Percentiles rank a stretch among this genome's conserved stretches.
Conservation (phyloP, 1,140 invertebrate species). For the Hyles euphorbiae region DNA sequence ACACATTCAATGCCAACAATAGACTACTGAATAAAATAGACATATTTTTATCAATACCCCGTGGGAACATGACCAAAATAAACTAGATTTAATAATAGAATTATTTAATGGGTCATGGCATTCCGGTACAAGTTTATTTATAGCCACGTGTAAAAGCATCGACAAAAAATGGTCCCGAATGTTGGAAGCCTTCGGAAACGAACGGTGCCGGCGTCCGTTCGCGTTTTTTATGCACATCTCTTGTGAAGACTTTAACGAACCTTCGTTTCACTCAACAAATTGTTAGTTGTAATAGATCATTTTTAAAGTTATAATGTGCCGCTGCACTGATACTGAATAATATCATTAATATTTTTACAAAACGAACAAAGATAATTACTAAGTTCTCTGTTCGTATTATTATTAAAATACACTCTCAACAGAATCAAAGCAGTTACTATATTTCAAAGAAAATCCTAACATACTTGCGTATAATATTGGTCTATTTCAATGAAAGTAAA, state of each 20-base stretch:
- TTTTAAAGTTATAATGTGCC: constrained; percentile 11
- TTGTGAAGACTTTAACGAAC: constrained; percentile 27
- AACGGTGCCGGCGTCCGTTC: constrained; percentile 21
- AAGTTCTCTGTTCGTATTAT: no score
- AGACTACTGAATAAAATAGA: no score
- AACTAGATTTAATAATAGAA: no score
- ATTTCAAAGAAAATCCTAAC: no score
- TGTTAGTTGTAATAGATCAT: constrained; percentile 52
- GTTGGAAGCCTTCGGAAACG: constrained; percentile 33
- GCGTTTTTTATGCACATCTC: constrained; percentile 39
- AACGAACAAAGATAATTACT: no score
- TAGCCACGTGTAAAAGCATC: constrained; percentile 39
- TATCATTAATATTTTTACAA: no score
- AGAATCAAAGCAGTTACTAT: no score
- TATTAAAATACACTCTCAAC: no score
- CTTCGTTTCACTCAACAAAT: constrained; percentile 25
- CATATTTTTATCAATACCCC: no score
- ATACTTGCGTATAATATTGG: background rate
- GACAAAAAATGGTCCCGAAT: constrained; percentile 52
- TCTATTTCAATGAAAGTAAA: constrained; percentile 27
- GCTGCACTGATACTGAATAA: no score
- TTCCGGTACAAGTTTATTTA: constrained; percentile 49
- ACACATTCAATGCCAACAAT: no score
- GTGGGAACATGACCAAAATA: no score
- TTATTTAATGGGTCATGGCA: constrained; percentile 31